phyloP scores from a whole-genome alignment of 2,888 invertebrate species.

The Caenorhabditis uteleia region DNA sequence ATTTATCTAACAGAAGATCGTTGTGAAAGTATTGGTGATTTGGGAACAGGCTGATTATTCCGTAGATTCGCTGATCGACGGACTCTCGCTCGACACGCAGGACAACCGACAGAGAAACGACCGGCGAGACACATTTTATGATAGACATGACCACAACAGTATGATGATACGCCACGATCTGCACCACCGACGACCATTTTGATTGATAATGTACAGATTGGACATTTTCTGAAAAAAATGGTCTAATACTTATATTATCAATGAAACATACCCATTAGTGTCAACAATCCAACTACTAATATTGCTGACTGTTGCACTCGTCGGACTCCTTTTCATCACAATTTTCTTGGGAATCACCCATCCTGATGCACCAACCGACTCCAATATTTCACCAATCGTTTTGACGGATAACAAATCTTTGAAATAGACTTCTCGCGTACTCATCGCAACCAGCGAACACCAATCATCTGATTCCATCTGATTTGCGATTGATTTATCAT shows the following conservation, averaged over 20 bases:
- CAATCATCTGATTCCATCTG: slow-evolving; percentile 22
- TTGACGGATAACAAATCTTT: slow-evolving; percentile 12
- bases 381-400: slow-evolving; percentile 19
- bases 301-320: slow-evolving; percentile 2
- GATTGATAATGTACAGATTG: slow-evolving; percentile 45
- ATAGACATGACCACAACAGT: slow-evolving; percentile 47
- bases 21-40: too few species aligned
- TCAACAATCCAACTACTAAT: slow-evolving; percentile 47
- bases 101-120: slow-evolving; percentile 23
- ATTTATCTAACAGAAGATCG: too few species aligned
- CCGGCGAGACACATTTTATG: slow-evolving; percentile 45
- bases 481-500: slow-evolving; percentile 15
- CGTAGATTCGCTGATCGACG: slow-evolving; percentile 32
- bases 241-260: background rate
- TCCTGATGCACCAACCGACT: slow-evolving; percentile 21
- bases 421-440: slow-evolving; percentile 13
- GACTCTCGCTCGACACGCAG: slow-evolving; percentile 43
- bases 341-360: slow-evolving; percentile 18
- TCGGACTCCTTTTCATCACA: background rate
- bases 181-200: slow-evolving; percentile 37
- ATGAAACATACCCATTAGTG: slow-evolving; percentile 26
- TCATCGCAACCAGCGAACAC: slow-evolving; percentile 31
- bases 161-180: slow-evolving; percentile 27
- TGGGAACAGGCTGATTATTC: too few species aligned
- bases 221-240: slow-evolving; percentile 42